A percentile compares a stretch with the other conserved stretches of the same genome.
Conservation (phyloP, 1,140 invertebrate species). For the Drosophila punjabiensis region DNA sequence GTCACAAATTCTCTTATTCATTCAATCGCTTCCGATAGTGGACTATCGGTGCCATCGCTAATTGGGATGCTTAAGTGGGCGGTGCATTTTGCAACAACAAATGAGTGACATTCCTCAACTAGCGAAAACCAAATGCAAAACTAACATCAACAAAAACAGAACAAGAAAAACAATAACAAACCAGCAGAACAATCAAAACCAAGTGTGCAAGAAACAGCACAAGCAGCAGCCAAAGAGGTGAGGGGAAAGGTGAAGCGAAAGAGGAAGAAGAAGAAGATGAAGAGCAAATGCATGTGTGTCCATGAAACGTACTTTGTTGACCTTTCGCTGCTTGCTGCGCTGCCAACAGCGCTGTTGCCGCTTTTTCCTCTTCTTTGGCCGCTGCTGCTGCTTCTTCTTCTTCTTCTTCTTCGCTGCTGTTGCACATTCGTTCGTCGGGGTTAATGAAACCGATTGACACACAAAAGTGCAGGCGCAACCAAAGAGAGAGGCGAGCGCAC, state of each 20-base stretch:
- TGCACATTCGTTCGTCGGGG: constrained; percentile 64
- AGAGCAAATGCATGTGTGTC: constrained; percentile 36
- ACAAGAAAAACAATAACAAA: constrained; percentile 14
- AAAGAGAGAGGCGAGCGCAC: constrained; percentile 5
- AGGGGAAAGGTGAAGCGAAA: background rate
- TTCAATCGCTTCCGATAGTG: background rate
- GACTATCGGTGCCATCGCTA: background rate
- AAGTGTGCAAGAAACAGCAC: constrained; percentile 7
- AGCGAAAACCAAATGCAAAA: constrained; percentile 21
- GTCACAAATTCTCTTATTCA: background rate
- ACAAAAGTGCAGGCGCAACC: constrained; percentile 69
- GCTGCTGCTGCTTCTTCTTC: constrained; percentile 1
- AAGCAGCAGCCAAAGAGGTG: background rate
- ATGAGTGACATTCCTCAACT: constrained; percentile 22
- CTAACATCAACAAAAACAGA: background rate
- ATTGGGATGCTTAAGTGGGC: constrained; percentile 20
- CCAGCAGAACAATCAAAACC: constrained; percentile 15
- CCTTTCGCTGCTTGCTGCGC: constrained; percentile 55
- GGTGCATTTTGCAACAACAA: constrained; percentile 20
- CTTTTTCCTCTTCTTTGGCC: constrained; percentile 5
- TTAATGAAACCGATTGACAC: constrained; percentile 85
- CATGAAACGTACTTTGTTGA: constrained; percentile 74
- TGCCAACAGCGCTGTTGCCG: constrained; percentile 4
- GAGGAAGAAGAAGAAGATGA: constrained; percentile 5
- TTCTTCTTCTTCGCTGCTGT: constrained; percentile 22